Evolutionary conservation across 2,797 vertebrate species (phyloP), one percentile per base, ranked within the genome.

Genomic region (Echeneis naucrates): DNA sequence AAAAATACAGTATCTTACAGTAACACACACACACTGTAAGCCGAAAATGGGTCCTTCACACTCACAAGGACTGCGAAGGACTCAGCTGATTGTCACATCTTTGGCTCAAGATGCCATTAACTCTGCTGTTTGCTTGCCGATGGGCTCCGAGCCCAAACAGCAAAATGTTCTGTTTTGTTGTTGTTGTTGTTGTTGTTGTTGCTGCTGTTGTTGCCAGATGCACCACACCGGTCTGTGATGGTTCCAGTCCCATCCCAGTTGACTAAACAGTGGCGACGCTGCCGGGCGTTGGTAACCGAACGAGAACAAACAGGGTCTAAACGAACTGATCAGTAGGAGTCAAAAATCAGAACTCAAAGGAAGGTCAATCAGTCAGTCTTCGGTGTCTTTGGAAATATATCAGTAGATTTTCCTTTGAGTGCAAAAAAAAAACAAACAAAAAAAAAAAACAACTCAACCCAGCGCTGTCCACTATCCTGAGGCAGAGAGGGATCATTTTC

Each of bases 361-460:
- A 89, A 89, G 78, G 73, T 82, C 83, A 83, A 85, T 78, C 78
- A 84, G 70, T 60, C 83, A 86, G 86, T 90, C 78, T 85, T 83
- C 68, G 87, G 80, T 72, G 77, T 89, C 70, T 86, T 77, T 80
- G 86, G 84, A 81, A 73, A 80, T 78, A 80, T 52, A 90, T 94
- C 93, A 94, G 92, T 93, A 93, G 92, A 93, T 93, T 92, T 93
- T 93, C 87, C 84, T 91, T 86, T 82, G 93, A 93, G 93, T 82
- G 88, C 91, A 92, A 92, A 89, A n/a, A n/a, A n/a, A n/a, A n/a
- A n/a, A n/a, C n/a, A n/a, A n/a, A n/a, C n/a, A n/a, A n/a, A n/a
- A n/a, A n/a, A n/a, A n/a, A n/a, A n/a, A n/a, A 83, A 79, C 61
- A 83, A 83, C 78, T 78, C 81, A 86, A 85, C 81, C 74, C 68